Conservation (phyloP, 2,113 vertebrate genomes). For the Propithecus coquereli region DNA sequence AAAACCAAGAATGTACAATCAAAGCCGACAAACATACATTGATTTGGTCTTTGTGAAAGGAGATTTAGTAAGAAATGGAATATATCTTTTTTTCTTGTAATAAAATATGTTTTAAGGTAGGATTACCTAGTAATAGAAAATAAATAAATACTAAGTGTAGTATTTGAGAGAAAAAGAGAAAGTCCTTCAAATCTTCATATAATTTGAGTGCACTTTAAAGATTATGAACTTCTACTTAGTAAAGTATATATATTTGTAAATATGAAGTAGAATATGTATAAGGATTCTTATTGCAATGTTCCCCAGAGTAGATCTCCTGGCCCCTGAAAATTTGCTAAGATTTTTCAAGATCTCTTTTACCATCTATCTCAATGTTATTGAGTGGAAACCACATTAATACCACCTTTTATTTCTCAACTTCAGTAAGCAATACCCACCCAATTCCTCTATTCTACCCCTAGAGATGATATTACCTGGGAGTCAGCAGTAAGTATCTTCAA, state of each 20-base stretch:
- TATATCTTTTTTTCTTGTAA: neutral
- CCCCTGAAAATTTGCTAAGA: neutral
- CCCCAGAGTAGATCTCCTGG: neutral
- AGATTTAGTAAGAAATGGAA: conserved; percentile 25
- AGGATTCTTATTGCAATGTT: neutral
- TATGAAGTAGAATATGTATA: neutral
- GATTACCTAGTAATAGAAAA: neutral
- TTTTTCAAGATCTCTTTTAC: neutral
- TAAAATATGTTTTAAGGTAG: conserved; percentile 54
- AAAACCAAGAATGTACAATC: conserved; percentile 31
- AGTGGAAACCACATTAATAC: neutral
- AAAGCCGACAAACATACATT: conserved; percentile 33
- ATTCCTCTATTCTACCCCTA: neutral
- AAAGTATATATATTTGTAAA: neutral
- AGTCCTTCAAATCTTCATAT: neutral
- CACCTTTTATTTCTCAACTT: neutral
- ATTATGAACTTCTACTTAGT: neutral
- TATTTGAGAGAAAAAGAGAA: neutral
- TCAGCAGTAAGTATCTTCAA: neutral
- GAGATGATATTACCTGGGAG: neutral
- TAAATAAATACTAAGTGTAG: neutral
- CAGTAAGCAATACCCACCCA: neutral
- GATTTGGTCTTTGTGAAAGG: neutral
- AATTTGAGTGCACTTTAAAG: conserved; percentile 33
- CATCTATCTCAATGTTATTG: neutral